phyloP scores from a whole-genome alignment of 2,113 vertebrate species.

The Micromys minutus region DNA sequence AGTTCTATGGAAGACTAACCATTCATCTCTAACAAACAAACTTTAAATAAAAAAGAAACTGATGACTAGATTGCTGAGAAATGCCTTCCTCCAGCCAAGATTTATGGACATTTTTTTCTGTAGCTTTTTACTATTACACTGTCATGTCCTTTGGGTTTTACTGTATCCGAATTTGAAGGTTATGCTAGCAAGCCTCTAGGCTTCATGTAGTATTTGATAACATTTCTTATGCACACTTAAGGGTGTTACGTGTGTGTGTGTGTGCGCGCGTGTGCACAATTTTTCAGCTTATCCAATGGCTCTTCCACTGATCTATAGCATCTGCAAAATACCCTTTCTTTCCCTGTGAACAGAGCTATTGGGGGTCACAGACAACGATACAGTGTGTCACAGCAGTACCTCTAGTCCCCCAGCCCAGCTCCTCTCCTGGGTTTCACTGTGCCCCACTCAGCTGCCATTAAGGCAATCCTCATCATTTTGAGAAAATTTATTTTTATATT shows the following conservation, averaged over 20 bases:
- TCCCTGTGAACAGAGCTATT: not conserved
- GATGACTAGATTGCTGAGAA: not conserved
- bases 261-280: not conserved
- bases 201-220: not conserved
- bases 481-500: not conserved
- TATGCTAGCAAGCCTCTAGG: not conserved
- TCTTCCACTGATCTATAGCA: not conserved
- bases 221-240: not conserved
- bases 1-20: not conserved
- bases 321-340: not conserved
- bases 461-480: not conserved
- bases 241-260: not conserved
- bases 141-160: not conserved
- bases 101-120: not conserved
- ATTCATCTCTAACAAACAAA: not conserved
- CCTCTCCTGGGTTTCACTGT: not conserved
- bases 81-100: not conserved
- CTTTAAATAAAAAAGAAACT: not conserved
- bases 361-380: not conserved
- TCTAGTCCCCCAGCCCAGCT: not conserved
- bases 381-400: not conserved
- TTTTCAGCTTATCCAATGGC: not conserved
- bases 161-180: not conserved
- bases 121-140: not conserved
- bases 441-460: too few relatives aligned